Base-by-base conservation (phyloP, 2,888 invertebrate species). In the Horisme vitalbata region DNA sequence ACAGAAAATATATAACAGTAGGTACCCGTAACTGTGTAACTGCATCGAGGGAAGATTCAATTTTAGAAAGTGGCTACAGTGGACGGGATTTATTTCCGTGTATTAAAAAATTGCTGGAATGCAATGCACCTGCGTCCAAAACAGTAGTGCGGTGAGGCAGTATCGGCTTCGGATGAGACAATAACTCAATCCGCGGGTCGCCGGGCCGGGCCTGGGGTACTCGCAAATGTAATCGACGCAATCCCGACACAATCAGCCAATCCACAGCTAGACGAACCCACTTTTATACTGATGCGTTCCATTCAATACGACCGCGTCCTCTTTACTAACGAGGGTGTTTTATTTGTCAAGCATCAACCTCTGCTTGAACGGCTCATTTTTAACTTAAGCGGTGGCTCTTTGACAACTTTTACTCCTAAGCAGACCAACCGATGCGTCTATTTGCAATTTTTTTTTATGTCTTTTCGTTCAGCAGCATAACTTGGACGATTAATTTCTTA, bases 201-300 rank as follows among this genome's bases (percentile, higher is more conserved):
- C 36, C 23, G 3, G 8, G 18, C 20, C 20, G 20, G 27, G 18
- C 18, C 9, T 57, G 63, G 57, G 65, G 61, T 64, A 61, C 54
- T 63, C 59, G 59, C 67, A 65, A 71, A 73, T 70, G 72, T 74
- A 75, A 79, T 79, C 69, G 68, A 70, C 67, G 65, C 68, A 65
- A 67, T 57, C 59, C 65, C 61, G 53, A 60, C 65, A 75, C 75
- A 79, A 77, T 77, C 65, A 59, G 61, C 65, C 76, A 77, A 75
- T 79, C 68, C 66, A 61, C 64, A 63, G 59, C 61, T 64, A 63
- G 53, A 59, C 61, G 64, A 71, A 69, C 65, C 76, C 74, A 75
- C 73, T 76, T 33, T 23, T 74, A 72, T 68, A 75, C 75, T 81
- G 79, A 81, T 80, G 77, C 71, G 61, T 59, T 61, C 75, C 74